These are phyloP conservation scores for Potorous gilbertii DNA, from an alignment of 2,797 vertebrate genomes.

Conservation along the genomic window DNA sequence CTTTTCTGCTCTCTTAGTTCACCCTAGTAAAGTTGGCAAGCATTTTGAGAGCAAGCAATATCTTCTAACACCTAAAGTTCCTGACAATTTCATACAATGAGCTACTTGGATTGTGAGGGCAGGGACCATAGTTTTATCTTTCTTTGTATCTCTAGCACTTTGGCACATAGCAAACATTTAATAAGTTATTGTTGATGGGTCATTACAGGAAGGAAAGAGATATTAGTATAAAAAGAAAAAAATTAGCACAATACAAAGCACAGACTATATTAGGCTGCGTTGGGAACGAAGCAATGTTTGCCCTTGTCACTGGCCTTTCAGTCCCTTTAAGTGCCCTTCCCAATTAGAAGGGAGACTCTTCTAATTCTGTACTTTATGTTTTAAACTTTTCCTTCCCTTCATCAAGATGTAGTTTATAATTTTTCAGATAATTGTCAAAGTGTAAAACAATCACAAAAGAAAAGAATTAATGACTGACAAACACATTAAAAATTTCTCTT, in stretches of 20 bases:
- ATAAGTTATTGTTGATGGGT: neutral
- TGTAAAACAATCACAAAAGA: neutral
- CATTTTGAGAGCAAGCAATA: neutral
- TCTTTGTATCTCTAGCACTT: neutral
- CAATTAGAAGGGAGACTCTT: neutral
- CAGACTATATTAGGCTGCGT: neutral
- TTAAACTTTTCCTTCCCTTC: neutral
- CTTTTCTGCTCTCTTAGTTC: neutral
- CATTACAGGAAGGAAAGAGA: neutral
- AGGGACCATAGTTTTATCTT: neutral
- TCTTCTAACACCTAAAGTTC: neutral
- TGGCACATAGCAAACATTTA: neutral
- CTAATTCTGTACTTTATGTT: neutral
- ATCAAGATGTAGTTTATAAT: neutral
- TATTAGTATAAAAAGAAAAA: neutral
- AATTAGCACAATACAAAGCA: neutral
- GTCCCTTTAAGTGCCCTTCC: neutral
- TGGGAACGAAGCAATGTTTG: neutral
- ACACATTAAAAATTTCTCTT: neutral
- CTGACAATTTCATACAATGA: neutral
- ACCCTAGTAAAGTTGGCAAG: neutral
- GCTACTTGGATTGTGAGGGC: neutral
- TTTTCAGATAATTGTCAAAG: neutral
- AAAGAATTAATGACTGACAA: neutral
- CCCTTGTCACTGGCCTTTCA: neutral